Base-by-base conservation (phyloP, 2,888 invertebrate genomes). In the Tetragonula carbonaria region DNA sequence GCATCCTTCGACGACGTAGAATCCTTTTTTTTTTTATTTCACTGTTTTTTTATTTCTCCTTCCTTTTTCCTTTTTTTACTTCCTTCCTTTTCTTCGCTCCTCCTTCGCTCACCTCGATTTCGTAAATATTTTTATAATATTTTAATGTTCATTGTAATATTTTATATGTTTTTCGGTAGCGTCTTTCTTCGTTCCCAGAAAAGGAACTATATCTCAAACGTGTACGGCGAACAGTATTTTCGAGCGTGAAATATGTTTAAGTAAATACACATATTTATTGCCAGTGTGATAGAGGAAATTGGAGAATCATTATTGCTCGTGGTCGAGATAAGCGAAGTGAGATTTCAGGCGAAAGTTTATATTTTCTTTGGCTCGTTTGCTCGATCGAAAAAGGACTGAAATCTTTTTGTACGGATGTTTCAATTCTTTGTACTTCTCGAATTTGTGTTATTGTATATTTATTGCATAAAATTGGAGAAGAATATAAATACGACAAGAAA, bases 221-320 rank as follows among this genome's bases (percentile, higher is more conserved):
- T 70, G 81, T 83, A 28, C 28, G 28, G 72, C 77, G 78, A 87
- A 82, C 78, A 77, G 82, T 85, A 89, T 88, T 83, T 86, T 75
- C 77, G 66, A 70, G 71, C 71, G 81, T 79, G 81, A 86, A 86
- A 85, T 85, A 85, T 86, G 80, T 88, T 88, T 88, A 82, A 76
- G 67, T 73, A 68, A 82, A 78, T 75, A 75, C 74, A 78, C 82
- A 76, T 50, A 21, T 33, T 18, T 71, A 33, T 23, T 18, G 62
- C 23, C 51, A 68, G 33, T 38, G 57, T 75, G 82, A 80, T 70
- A 50, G 82, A 67, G 78, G 45, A 72, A 83, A 90, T 85, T 80
- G 84, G 75, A 80, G 85, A 87, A 91, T 87, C 87, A 88, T 88
- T 88, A 88, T 90, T 82, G 78, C 74, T 79, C 57, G 70, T 59